Evolutionary conservation across 2,797 vertebrate genomes (phyloP), one percentile per base, ranked within the genome.

Genomic region (Otolemur crassicaudatus): DNA sequence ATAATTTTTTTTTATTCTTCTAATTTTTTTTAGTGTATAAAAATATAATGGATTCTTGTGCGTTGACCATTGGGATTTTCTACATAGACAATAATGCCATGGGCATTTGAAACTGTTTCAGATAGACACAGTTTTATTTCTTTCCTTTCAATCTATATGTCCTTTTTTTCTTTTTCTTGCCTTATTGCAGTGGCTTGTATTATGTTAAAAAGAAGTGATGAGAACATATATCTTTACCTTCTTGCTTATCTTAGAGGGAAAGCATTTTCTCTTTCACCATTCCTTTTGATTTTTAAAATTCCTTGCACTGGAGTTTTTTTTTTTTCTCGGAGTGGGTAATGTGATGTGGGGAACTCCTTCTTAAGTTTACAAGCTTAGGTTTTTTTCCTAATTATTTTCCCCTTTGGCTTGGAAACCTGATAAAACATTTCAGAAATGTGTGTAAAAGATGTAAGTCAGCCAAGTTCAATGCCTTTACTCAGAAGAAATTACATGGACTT

Each of bases 361-460:
- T 53, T 72, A 58, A 70, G 29, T 85, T 67, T 29, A 43, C 13
- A 70, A 90, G 5, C 12, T 34, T 25, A 3, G 53, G 7, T 3
- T 37, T 67, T 67, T 84, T 58, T 6, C 46, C 37, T 79, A 81
- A 75, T 90, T 94, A 70, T 86, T 92, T 85, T 86, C 43, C 31
- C 63, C 61, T 46, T 85, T 80, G 25, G 29, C 65, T 3, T 37
- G 31, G 6, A 92, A 81, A 63, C 76, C 27, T 85, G 46, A 75
- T 80, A 67, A 80, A 80, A 89, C 23, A 27, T 77, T 69, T 79
- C 29, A 89, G 80, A 81, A 34, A 37, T 75, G 8, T 90, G 4
- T 73, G 11, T 86, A 43, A 92, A 90, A 43, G 65, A 86, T 7
- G 6, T 43, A 43, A 90, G n/a, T 63, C 76, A 56, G 25, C 13